Evolutionary conservation across 2,113 vertebrate genomes (phyloP), one percentile per base, ranked within the genome.

Genomic region (Pungitius pungitius): DNA sequence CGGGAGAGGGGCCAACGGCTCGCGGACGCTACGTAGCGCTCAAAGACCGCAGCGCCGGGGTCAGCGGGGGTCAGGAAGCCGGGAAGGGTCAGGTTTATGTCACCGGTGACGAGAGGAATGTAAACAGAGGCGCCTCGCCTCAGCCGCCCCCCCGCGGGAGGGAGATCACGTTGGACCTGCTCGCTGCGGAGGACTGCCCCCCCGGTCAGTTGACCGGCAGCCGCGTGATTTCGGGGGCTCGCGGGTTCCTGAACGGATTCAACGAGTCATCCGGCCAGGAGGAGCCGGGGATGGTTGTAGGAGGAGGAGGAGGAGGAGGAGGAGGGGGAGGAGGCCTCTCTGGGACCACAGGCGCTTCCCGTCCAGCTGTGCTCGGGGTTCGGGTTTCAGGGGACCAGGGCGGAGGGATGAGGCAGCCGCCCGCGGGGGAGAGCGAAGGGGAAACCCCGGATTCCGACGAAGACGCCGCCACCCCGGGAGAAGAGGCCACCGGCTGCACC

Each of bases 241-340:
- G 70, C 18, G 70, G 43, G 11, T 74, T 69, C 67, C 71, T 89
- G 40, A 94, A 94, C 75, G 93, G 94, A 18, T 93, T 93, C 47
- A 74, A 73, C 49, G 92, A 91, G 69, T 76, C 86, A 66, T 40
- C 52, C 24, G 56, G 76, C 15, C 63, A 15, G 72, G 77, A 81
- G 51, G 77, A 81, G 51, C 59, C 60, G 37, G 40, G 24, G 12
- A 51, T 69, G 73, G 64, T 52, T 3, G 79, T 40, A 11, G 75
- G n/a, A 55, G 81, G 30, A 59, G 66, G 13, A 22, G 52, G 15
- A 6, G 71, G n/a, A 9, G 56, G 40, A 11, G 75, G n/a, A 55
- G 81, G 30, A 59, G 66, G 13, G 18, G 52, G 15, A 6, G 71
- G 24, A 30, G 58, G 71, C 64, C 60, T 69, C 11, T 10, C 45